Conservation (phyloP, 1,140 invertebrate genomes). For the Drosophila setifemur region DNA sequence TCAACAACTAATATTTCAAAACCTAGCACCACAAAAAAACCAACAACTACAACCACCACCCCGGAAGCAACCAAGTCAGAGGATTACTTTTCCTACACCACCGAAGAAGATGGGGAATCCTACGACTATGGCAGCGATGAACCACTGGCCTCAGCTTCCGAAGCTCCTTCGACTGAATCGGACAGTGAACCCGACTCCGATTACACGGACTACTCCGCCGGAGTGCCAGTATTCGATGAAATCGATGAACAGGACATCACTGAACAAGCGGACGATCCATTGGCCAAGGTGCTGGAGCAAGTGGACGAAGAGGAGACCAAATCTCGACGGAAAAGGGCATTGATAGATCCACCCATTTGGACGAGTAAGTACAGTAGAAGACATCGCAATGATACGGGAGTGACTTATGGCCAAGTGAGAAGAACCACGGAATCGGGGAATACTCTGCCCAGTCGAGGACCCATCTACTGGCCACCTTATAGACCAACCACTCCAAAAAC, state of each 20-base stretch:
- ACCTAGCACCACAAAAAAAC: neutral
- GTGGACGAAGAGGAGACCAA: slow-evolving; percentile 28
- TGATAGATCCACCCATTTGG: slow-evolving; percentile 16
- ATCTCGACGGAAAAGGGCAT: slow-evolving; percentile 8
- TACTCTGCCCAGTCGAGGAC: neutral
- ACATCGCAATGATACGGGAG: slow-evolving; percentile 42
- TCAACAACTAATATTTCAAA: neutral
- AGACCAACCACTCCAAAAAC: slow-evolving; percentile 7
- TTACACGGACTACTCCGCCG: slow-evolving; percentile 68
- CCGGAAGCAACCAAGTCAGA: slow-evolving; percentile 1
- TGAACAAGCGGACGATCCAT: slow-evolving; percentile 46
- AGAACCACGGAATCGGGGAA: neutral
- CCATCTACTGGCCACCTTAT: slow-evolving; percentile 17
- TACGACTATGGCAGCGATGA: slow-evolving; percentile 58
- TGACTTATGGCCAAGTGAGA: neutral
- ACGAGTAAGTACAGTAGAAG: slow-evolving; percentile 55
- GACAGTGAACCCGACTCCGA: slow-evolving; percentile 63
- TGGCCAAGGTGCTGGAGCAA: slow-evolving; percentile 48
- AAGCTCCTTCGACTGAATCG: slow-evolving; percentile 55
- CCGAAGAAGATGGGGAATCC: slow-evolving; percentile 29
- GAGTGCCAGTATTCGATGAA: slow-evolving; percentile 19
- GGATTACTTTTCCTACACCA: slow-evolving; percentile 13
- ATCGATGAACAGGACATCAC: slow-evolving; percentile 29
- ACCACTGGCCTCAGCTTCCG: slow-evolving; percentile 38
- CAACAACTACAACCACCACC: slow-evolving; percentile 19